Percentiles rank a stretch among this genome's conserved stretches.
Evolutionary conservation across 2,888 invertebrate species (phyloP).

Genomic region (Nephrotoma flavescens): DNA sequence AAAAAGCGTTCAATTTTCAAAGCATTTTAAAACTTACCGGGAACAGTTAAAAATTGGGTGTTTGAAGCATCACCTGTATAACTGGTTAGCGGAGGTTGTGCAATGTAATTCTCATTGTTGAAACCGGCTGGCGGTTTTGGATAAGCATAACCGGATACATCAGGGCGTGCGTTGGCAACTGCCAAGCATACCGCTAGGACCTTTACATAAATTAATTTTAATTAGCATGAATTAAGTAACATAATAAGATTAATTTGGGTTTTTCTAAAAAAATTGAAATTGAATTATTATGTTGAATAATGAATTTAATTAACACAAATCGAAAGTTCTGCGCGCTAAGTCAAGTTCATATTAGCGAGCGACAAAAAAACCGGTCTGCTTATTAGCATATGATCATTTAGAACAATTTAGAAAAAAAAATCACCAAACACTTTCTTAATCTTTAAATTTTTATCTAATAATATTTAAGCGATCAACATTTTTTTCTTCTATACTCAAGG

Average conservation of each 20-base stretch:
- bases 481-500: not conserved
- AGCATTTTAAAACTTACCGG: not conserved
- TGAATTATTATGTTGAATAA: not conserved
- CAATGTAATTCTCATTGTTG: not conserved
- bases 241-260: not conserved
- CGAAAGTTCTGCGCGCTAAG: not conserved
- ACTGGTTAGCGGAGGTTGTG: not conserved
- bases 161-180: constrained; percentile 10
- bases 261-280: not conserved
- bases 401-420: not conserved
- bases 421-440: not conserved
- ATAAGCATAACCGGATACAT: constrained; percentile 13
- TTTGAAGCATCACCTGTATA: not conserved
- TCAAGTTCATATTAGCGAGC: not conserved
- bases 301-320: not conserved
- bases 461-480: not conserved
- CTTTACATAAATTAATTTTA: not conserved
- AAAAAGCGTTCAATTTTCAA: not conserved
- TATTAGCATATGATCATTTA: not conserved
- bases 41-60: not conserved
- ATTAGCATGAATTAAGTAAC: not conserved
- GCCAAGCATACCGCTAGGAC: not conserved
- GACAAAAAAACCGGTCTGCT: not conserved
- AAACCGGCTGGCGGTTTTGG: constrained; percentile 4
- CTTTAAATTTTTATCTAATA: not conserved